phyloP scores from a whole-genome alignment of 2,888 invertebrate species.

The Tyria jacobaeae region DNA sequence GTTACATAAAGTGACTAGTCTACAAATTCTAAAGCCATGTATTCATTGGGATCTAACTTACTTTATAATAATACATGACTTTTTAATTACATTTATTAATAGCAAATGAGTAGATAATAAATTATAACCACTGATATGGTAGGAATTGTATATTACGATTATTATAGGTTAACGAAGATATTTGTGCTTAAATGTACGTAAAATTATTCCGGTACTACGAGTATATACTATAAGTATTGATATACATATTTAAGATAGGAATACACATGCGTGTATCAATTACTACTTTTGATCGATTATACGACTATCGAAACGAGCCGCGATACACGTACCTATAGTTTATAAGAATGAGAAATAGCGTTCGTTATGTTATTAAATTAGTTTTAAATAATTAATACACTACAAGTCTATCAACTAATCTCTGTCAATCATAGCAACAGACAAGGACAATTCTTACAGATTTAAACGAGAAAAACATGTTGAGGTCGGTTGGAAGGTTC shows the following conservation, averaged over 20 bases:
- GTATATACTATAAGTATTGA: slow-evolving; percentile 15
- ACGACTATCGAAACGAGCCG: too few relatives aligned
- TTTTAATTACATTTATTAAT: slow-evolving; percentile 24
- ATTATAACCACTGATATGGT: slow-evolving; percentile 35
- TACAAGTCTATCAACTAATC: not conserved
- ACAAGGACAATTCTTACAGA: too few relatives aligned
- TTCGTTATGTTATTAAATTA: not conserved
- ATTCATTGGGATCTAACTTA: slow-evolving; percentile 24
- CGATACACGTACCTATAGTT: too few relatives aligned
- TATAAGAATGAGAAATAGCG: too few relatives aligned
- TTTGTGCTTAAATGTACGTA: slow-evolving; percentile 31
- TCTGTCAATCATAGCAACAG: not conserved
- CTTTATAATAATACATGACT: slow-evolving; percentile 26
- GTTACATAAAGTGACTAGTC: slow-evolving; percentile 1
- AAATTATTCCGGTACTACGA: slow-evolving; percentile 43
- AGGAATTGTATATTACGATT: slow-evolving; percentile 34
- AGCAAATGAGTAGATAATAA: slow-evolving; percentile 38
- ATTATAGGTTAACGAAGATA: slow-evolving; percentile 31
- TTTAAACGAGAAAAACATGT: too few relatives aligned
- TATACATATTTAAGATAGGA: slow-evolving; percentile 12
- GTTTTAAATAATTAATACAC: not conserved
- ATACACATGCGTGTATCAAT: not conserved
- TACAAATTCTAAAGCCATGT: slow-evolving; percentile 21
- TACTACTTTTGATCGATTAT: not conserved
- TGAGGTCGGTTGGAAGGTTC: too few relatives aligned